Evolutionary conservation across 2,113 vertebrate genomes (phyloP).

Genomic region (Craseonycteris thonglongyai): DNA sequence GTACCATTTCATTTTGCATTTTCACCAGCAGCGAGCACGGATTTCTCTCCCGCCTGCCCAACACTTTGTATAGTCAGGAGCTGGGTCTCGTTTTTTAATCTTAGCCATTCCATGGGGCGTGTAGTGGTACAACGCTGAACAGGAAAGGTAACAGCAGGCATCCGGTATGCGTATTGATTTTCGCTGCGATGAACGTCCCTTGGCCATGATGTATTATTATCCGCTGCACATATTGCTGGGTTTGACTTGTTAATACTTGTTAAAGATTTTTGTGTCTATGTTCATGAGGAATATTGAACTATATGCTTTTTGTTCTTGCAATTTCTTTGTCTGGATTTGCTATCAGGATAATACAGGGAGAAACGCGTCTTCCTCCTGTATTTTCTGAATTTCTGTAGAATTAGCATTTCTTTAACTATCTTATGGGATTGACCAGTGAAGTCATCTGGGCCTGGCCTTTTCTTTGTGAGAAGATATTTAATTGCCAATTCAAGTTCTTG

Average conservation of each 20-base stretch:
- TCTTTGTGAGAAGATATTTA: too few relatives aligned
- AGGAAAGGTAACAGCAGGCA: background rate
- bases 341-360: background rate
- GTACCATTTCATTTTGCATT: background rate
- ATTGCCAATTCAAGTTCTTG: too few relatives aligned
- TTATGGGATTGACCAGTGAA: background rate
- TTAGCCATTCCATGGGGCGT: background rate
- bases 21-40: too few relatives aligned
- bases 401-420: background rate
- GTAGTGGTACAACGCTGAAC: rapidly evolving
- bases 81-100: background rate
- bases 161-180: background rate
- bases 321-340: background rate
- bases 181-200: background rate
- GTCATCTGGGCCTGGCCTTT: background rate
- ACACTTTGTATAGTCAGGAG: too few relatives aligned
- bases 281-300: too few relatives aligned
- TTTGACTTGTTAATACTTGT: background rate
- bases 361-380: background rate
- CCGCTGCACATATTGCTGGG: background rate
- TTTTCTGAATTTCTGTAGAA: background rate
- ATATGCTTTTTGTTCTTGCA: background rate
- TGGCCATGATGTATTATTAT: background rate
- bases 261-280: background rate
- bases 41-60: background rate